Base-by-base conservation (phyloP, 2,888 invertebrate species). In the Furcula furcula region DNA sequence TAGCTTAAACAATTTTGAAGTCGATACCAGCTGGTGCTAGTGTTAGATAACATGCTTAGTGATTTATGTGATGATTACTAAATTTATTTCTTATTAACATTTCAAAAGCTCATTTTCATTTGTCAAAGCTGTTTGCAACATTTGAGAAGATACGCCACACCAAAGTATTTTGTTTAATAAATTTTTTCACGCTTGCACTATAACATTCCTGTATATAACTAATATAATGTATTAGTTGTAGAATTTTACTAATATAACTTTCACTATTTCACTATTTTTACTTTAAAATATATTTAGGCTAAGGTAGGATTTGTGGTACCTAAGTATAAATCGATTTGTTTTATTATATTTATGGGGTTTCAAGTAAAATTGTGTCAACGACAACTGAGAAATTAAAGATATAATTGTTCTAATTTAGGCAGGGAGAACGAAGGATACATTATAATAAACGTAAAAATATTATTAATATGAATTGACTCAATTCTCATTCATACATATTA, bases 261-360 rank as follows among this genome's bases (percentile, higher is more conserved):
- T 80, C 81, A 83, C 76, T 70, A 55, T 83, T 78, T 79, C 75
- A 76, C 77, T 80, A 70, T 75, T 74, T 71, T 65, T 70, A 68
- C 60, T 66, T 69, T 55, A 62, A 63, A 50, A 55, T 65, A 59
- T 57, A 56, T 52, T 55, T 75, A 72, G 59, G 55, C 26, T 81
- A 69, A 70, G n/a, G 63, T 64, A 72, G 61, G 49, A 48, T 44
- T 57, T 48, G 48, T 51, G 56, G 36, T 57, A 58, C 55, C 11
- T 40, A 27, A 36, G 5, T 18, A 20, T 33, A 28, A 13, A 27
- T 50, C 11, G n/a, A 36, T 31, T 35, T 18, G 25, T 31, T 11
- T 42, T 23, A 27, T 31, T 36, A 12, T 26, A 21, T 41, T 40
- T 53, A 31, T 47, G 48, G 39, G 46, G 46, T 50, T 28, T 33